Base-by-base conservation (phyloP, 1,140 invertebrate genomes). In the Sycophaga agraensis region DNA sequence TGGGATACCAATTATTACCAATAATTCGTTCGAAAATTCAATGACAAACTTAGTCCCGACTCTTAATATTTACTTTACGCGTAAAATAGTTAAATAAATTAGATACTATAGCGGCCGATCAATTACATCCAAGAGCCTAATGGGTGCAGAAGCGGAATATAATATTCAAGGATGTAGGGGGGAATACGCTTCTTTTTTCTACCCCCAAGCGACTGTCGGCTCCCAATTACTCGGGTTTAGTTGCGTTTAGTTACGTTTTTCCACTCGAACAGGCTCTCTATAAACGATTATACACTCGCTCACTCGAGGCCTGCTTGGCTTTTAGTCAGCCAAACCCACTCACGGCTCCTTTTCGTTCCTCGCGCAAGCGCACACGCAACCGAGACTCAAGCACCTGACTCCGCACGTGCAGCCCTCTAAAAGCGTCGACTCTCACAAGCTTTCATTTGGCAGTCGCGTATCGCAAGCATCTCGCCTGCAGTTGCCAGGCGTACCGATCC, bases 161-260 rank as follows among this genome's bases (percentile, higher is more conserved):
- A n/a, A n/a, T n/a, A n/a, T n/a, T n/a, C n/a, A n/a, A n/a, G n/a
- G n/a, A n/a, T n/a, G n/a, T n/a, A n/a, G n/a, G n/a, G n/a, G n/a
- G 21, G 7, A 40, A 53, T 24, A 2, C n/a, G 7, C 17, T 22
- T 34, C 1, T 2, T 4, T 28, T 42, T 16, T 17, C 19, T 14
- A 12, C n/a, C 8, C n/a, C 11, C n/a, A 42, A 8, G 22, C 61
- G 63, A 68, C 65, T 57, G 70, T 65, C 66, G 59, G 66, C 71
- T 74, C 74, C 76, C 77, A 81, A 81, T 81, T 81, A 81, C 78
- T 79, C 74, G 73, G 73, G 70, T 79, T 79, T 79, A 79, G 77
- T 46, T 31, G 46, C n/a, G 26, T 59, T 59, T 37, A 59, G 45
- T 80, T 81, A 71, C 76, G 73, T 81, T 81, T 81, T 81, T 81